Conservation (phyloP, 2,113 vertebrate species). For the Lethenteron camtschaticum region DNA sequence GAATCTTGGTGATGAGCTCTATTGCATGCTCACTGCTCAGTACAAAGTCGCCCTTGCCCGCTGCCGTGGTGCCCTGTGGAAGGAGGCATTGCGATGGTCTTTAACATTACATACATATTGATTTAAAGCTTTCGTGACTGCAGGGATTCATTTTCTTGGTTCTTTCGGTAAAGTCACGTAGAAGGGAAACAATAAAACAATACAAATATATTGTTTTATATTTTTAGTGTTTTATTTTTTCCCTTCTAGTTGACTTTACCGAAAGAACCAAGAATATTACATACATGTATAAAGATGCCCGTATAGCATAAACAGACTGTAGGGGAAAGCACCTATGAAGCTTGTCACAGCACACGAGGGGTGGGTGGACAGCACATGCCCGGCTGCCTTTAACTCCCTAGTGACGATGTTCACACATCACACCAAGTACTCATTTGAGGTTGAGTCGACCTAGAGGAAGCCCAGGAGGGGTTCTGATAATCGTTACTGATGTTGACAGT, state of each 20-base stretch:
- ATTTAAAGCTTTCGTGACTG: too few relatives aligned
- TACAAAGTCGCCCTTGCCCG: slow-evolving; percentile 85
- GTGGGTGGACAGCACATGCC: background rate
- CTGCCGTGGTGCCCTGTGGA: slow-evolving; percentile 53
- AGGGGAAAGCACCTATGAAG: background rate
- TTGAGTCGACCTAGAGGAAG: too few relatives aligned
- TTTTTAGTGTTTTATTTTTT: too few relatives aligned
- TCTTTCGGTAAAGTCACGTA: too few relatives aligned
- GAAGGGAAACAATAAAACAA: too few relatives aligned
- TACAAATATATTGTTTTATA: too few relatives aligned
- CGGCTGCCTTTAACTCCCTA: background rate
- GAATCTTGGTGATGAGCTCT: slow-evolving; percentile 88
- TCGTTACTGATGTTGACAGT: too few relatives aligned
- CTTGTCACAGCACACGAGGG: background rate
- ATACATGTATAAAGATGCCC: background rate
- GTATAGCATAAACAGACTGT: background rate
- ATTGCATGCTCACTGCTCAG: slow-evolving; percentile 83
- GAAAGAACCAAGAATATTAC: background rate
- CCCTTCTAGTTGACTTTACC: too few relatives aligned
- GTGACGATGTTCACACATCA: background rate
- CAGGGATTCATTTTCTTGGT: too few relatives aligned
- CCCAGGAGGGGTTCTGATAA: too few relatives aligned
- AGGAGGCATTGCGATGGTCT: slow-evolving; percentile 4
- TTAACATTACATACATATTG: background rate
- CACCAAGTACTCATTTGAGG: too few relatives aligned